Conservation (phyloP, 2,888 invertebrate genomes). For the Spisula subtruncata region DNA sequence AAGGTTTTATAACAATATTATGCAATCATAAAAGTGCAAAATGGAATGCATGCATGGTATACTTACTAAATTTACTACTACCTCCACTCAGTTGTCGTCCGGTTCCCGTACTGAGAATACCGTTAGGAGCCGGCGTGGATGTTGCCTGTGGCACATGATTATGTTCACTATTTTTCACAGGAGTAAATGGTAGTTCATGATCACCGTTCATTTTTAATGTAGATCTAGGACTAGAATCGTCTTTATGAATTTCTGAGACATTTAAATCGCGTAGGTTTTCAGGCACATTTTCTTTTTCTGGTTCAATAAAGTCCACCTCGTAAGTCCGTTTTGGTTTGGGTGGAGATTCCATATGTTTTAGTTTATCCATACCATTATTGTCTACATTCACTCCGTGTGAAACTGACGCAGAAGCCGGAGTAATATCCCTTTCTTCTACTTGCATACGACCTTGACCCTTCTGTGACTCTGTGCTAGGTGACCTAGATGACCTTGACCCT, state of each 20-base stretch:
- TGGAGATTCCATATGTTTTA: conserved; percentile 65
- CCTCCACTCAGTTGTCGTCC: conserved; percentile 58
- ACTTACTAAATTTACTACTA: conserved; percentile 32
- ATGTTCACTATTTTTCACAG: conserved; percentile 75
- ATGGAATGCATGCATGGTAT: no score
- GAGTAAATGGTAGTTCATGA: conserved; percentile 77
- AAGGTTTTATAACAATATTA: no score
- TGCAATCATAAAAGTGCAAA: no score
- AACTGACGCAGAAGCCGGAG: conserved; percentile 49
- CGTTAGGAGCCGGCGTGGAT: conserved; percentile 84
- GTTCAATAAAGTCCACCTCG: conserved; percentile 70
- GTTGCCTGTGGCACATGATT: conserved; percentile 79
- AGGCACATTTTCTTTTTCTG: conserved; percentile 78
- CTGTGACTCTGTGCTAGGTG: conserved; percentile 73
- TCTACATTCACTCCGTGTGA: conserved; percentile 6
- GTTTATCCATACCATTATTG: conserved; percentile 44
- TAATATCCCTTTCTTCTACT: conserved; percentile 66
- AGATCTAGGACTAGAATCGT: conserved; percentile 70
- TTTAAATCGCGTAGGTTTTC: conserved; percentile 65
- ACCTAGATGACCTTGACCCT: conserved; percentile 64
- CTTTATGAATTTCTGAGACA: conserved; percentile 69
- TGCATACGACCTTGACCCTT: conserved; percentile 55
- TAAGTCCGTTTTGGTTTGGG: conserved; percentile 71
- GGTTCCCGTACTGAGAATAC: conserved; percentile 75
- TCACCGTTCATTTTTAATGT: conserved; percentile 71